phyloP scores from a whole-genome alignment of 2,113 vertebrate species.

The Motacilla alba region DNA sequence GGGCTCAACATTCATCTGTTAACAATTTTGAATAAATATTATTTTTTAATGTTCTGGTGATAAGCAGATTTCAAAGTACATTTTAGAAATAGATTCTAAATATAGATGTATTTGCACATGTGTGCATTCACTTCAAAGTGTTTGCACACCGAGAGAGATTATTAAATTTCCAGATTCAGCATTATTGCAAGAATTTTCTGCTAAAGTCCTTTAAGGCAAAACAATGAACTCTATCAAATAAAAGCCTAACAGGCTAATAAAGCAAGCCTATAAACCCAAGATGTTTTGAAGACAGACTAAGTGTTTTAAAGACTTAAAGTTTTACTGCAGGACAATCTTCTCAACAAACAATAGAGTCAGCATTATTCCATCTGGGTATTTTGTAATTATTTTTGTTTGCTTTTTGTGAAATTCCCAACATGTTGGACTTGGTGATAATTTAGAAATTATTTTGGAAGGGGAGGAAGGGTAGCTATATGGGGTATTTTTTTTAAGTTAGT shows the following conservation, averaged over 20 bases:
- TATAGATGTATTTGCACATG: neutral
- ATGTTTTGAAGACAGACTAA: conserved; percentile 1
- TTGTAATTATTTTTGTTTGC: neutral
- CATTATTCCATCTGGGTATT: neutral
- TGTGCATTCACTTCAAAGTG: neutral
- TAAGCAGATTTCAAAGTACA: neutral
- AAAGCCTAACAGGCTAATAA: neutral
- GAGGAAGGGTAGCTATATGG: neutral
- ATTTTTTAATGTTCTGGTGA: neutral
- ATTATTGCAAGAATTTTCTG: neutral
- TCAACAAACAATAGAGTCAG: neutral
- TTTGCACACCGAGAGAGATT: neutral
- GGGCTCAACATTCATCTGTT: neutral
- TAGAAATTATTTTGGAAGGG: neutral
- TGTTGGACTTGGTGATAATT: neutral
- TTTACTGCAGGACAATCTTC: neutral
- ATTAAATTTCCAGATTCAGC: neutral
- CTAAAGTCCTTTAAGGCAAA: neutral
- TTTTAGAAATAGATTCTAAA: neutral
- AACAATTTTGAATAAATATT: neutral
- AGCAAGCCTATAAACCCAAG: neutral
- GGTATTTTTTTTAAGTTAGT: neutral
- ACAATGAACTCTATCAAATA: neutral
- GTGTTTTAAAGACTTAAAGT: neutral
- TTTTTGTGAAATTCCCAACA: neutral